Evolutionary conservation across 2,113 vertebrate genomes (phyloP).

Genomic region (Phasianus colchicus): DNA sequence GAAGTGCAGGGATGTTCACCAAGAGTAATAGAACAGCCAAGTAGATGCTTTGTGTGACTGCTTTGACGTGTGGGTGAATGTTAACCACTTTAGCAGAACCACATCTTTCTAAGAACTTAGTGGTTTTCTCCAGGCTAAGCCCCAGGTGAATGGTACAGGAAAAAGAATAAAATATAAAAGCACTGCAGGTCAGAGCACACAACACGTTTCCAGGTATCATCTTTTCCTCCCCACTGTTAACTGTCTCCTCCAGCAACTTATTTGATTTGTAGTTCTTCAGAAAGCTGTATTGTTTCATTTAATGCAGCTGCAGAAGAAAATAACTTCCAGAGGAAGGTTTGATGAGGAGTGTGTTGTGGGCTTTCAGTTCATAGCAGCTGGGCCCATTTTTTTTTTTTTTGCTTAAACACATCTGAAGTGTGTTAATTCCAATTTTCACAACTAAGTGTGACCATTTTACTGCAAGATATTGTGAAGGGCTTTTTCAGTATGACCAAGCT

Average conservation of each 20-base stretch:
- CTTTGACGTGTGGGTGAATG: background rate
- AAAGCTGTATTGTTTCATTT: constrained; percentile 23
- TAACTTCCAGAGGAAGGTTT: background rate
- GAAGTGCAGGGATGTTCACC: background rate
- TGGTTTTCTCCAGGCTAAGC: constrained; percentile 12
- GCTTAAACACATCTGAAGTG: background rate
- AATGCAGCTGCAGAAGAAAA: background rate
- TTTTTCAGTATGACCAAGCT: background rate
- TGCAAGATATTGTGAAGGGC: background rate
- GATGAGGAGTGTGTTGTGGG: background rate
- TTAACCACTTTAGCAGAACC: constrained; percentile 20
- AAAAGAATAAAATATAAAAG: background rate
- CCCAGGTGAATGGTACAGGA: background rate
- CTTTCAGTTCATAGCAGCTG: background rate
- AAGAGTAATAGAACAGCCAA: constrained; percentile 1
- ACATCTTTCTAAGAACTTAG: background rate
- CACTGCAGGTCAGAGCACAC: background rate
- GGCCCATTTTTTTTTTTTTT: background rate
- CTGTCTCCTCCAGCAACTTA: constrained; percentile 40
- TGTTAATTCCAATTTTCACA: background rate
- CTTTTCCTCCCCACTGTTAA: background rate
- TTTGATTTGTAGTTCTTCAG: constrained; percentile 1
- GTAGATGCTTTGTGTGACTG: background rate
- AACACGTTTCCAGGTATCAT: constrained; percentile 34
- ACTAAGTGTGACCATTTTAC: background rate